Percentiles rank a stretch among this genome's conserved stretches.
phyloP scores from a whole-genome alignment of 2,113 vertebrate genomes.

The Anoplopoma fimbria region DNA sequence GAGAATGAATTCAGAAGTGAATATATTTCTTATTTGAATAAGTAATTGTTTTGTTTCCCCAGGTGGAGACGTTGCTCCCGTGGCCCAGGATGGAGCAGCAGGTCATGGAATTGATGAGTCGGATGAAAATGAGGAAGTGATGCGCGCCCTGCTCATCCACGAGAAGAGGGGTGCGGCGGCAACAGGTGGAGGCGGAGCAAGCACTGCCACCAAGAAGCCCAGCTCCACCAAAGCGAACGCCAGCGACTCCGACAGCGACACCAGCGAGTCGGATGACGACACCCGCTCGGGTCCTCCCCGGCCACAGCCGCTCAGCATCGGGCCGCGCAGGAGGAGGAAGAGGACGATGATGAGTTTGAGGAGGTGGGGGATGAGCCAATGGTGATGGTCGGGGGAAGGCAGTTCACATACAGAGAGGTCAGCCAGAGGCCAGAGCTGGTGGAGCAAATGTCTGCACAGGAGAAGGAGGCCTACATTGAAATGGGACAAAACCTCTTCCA shows the following conservation, averaged over 20 bases:
- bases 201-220: conserved; percentile 65
- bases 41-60: conserved; percentile 24
- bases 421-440: conserved; percentile 95
- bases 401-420: conserved; percentile 91
- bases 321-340: conserved; percentile 82
- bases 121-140: conserved; percentile 97
- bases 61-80: conserved; percentile 79
- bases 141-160: conserved; percentile 96
- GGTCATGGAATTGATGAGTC: conserved; percentile 77
- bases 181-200: conserved; percentile 45
- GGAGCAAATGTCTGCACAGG: conserved; percentile 93
- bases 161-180: conserved; percentile 89
- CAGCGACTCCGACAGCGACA: conserved; percentile 98
- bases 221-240: conserved; percentile 73
- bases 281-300: conserved; percentile 59
- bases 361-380: conserved; percentile 91
- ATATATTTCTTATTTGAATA: not conserved
- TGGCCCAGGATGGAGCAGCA: conserved; percentile 78
- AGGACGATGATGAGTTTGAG: conserved; percentile 94
- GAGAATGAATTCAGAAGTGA: not conserved
- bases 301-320: conserved; percentile 27
- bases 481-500: conserved; percentile 96
- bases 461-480: conserved; percentile 97
- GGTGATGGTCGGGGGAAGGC: conserved; percentile 91
- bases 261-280: conserved; percentile 96